Base-by-base conservation (phyloP, 2,888 invertebrate genomes). In the Dorcus hopei region DNA sequence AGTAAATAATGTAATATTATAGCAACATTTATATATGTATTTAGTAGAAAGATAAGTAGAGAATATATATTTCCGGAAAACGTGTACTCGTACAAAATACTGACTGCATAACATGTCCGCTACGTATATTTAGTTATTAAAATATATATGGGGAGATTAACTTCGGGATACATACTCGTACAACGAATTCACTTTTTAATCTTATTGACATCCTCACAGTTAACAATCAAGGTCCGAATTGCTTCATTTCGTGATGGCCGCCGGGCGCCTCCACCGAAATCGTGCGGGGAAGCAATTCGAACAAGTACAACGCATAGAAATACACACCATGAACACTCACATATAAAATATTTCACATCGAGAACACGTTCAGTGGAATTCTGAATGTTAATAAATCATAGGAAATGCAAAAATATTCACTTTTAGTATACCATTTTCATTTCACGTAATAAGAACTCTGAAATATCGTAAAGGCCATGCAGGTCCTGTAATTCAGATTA, bases 1-100 rank as follows among this genome's bases (percentile, higher is more conserved):
- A 77, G 74, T 71, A 76, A 75, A 74, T 77, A 78, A 76, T 74
- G 70, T 72, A 75, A 77, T 78, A 74, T 75, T 77, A 77, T 76
- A 78, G 77, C 78, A 78, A 78, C 77, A 78, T 77, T 78, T 72
- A 78, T 77, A 59, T 55, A 59, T 58, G 48, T 49, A 45, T 56
- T 56, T 57, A 52, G 54, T 78, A 77, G 77, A 78, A 78, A 77
- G 77, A 76, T 78, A 77, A 74, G 75, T 76, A 77, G 76, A 76
- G 73, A 75, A 75, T 76, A 76, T 77, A 74, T 70, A 65, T 51
- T 76, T 76, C 75, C 76, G 72, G 74, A 77, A 79, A 79, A 79
- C 78, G 78, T 79, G 79, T 78, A 78, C 76, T 78, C 77, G 77
- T 78, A 78, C 74, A 79, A 78, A 79, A 79, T 79, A 78, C 77